Percentiles rank a stretch among this genome's conserved stretches.
Evolutionary conservation across 2,113 vertebrate species (phyloP).

Genomic region (Antigone vipio): DNA sequence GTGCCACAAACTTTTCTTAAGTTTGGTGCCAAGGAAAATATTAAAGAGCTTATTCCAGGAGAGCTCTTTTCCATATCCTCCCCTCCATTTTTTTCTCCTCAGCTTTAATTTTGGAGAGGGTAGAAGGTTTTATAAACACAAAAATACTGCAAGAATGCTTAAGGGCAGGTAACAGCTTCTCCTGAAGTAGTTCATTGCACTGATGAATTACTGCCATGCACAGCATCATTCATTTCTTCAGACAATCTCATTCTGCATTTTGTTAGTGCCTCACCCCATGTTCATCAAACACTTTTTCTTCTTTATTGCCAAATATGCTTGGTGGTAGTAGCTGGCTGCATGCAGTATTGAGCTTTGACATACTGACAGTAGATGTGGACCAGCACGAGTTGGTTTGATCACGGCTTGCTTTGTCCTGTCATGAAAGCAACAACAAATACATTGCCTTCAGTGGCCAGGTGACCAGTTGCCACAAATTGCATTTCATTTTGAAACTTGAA

Average conservation of each 20-base stretch:
- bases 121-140: background rate
- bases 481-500: background rate
- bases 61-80: background rate
- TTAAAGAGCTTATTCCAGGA: background rate
- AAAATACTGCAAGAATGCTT: background rate
- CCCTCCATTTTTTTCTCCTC: background rate
- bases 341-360: background rate
- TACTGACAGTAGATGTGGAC: background rate
- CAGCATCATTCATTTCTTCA: background rate
- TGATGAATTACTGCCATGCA: background rate
- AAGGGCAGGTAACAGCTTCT: background rate
- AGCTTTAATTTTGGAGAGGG: background rate
- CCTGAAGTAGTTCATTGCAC: background rate
- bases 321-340: background rate
- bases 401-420: background rate
- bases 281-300: background rate
- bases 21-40: background rate
- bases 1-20: background rate
- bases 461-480: background rate
- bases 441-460: background rate
- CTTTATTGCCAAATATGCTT: background rate
- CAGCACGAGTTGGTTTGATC: background rate
- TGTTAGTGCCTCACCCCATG: background rate
- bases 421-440: background rate
- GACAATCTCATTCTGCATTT: background rate